These are phyloP conservation scores for Volucella inflata DNA, from an alignment of 2,888 invertebrate species.

Conservation along the genomic window DNA sequence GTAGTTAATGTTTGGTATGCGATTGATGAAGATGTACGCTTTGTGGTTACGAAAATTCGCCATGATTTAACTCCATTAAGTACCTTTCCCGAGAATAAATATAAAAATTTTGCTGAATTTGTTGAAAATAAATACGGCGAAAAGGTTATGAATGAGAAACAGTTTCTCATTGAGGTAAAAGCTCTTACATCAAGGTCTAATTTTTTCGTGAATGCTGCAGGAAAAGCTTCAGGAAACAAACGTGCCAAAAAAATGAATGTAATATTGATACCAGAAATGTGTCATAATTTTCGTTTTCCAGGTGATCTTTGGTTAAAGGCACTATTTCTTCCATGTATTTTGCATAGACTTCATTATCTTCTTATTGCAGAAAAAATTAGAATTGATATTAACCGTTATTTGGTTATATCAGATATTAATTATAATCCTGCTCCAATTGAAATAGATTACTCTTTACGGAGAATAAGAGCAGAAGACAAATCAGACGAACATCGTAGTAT, in stretches of 20 bases:
- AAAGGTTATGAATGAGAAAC: constrained; percentile 85
- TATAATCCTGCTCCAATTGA: constrained; percentile 80
- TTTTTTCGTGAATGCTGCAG: constrained; percentile 80
- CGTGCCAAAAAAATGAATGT: constrained; percentile 83
- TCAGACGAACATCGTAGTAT: constrained; percentile 77
- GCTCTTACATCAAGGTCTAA: constrained; percentile 82
- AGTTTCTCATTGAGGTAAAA: constrained; percentile 93
- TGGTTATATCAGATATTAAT: constrained; percentile 76
- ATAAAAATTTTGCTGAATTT: constrained; percentile 89
- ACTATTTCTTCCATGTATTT: constrained; percentile 91
- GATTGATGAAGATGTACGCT: constrained; percentile 84
- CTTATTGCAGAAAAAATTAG: constrained; percentile 82
- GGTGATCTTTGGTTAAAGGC: constrained; percentile 93
- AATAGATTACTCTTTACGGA: constrained; percentile 80
- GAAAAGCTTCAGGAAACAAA: constrained; percentile 57
- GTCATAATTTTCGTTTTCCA: constrained; percentile 89
- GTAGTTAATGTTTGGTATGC: constrained; percentile 95
- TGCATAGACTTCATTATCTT: constrained; percentile 87
- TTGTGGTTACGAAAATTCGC: constrained; percentile 89
- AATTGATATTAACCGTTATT: constrained; percentile 81
- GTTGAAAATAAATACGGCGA: constrained; percentile 90
- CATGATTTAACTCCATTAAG: constrained; percentile 87
- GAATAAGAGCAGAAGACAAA: constrained; percentile 79
- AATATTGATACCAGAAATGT: constrained; percentile 94
- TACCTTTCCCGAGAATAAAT: constrained; percentile 87